These are phyloP conservation scores for Phortica variegata DNA, from an alignment of 1,140 invertebrate species.

Conservation along the genomic window DNA sequence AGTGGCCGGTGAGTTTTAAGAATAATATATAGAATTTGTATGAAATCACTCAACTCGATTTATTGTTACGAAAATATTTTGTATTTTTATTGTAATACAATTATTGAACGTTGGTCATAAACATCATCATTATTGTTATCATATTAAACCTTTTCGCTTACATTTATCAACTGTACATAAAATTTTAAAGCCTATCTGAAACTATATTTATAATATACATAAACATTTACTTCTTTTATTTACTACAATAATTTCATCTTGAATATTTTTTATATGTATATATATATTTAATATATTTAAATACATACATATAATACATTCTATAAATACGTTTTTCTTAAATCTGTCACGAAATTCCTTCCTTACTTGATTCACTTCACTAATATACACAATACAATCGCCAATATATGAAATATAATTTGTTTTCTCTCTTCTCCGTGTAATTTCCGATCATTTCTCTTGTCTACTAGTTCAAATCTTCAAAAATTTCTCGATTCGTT, in stretches of 20 bases:
- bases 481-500: slow-evolving; percentile 3
- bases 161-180: slow-evolving; percentile 38
- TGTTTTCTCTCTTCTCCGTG: slow-evolving; percentile 11
- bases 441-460: slow-evolving; percentile 12
- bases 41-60: not conserved
- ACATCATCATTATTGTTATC: slow-evolving; percentile 5
- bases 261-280: slow-evolving; percentile 4
- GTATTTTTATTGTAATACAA: slow-evolving; percentile 22
- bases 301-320: slow-evolving; percentile 31
- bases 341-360: slow-evolving; percentile 24
- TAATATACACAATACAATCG: slow-evolving; percentile 17
- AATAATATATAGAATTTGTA: no score
- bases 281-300: no score
- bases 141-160: slow-evolving; percentile 1
- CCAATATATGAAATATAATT: slow-evolving; percentile 10
- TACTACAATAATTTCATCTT: slow-evolving; percentile 14
- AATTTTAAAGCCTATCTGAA: slow-evolving; percentile 48
- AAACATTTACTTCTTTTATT: slow-evolving; percentile 18
- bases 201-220: slow-evolving; percentile 33
- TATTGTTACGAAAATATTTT: slow-evolving; percentile 22
- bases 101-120: slow-evolving; percentile 24
- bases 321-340: slow-evolving; percentile 42
- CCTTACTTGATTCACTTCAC: slow-evolving; percentile 20
- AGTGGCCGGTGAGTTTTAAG: no score
- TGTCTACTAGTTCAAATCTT: not conserved